Base-by-base conservation (phyloP, 2,888 invertebrate genomes). In the Acleris emargana region DNA sequence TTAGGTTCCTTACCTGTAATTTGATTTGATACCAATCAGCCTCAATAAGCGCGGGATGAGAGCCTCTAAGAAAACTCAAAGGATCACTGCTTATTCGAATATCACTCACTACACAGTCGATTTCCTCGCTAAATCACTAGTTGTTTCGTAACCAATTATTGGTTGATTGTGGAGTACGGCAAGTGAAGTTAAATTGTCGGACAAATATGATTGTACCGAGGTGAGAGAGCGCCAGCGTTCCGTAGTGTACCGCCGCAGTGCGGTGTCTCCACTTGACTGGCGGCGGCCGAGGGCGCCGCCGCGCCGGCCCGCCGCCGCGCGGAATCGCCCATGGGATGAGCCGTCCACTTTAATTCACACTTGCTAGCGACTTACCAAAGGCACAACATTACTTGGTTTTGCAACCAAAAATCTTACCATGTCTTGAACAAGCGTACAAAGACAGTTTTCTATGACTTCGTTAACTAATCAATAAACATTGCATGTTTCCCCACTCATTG, bases 201-300 rank as follows among this genome's bases (percentile, higher is more conserved):
- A 61, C 72, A 73, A 52, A 58, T 72, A 58, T 72, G 71, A 62
- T 67, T 58, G 50, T 67, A 52, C 25, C 38, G 62, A 66, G 68
- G 66, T 64, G 18, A 69, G 68, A 62, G 71, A 68, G 71, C 72
- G 75, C 68, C 72, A 72, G 71, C 70, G 72, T 69, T 59, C 54
- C 52, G 72, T 67, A 79, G 76, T 70, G 78, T 76, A 88, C 90
- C 89, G 86, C 79, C 88, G 87, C 89, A 86, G 80, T 87, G 89
- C 89, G 86, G 87, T 82, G 86, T 80, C 78, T 83, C 79, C 80
- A 79, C 72, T 76, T 76, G 80, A 91, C 91, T 91, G 89, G 75
- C 83, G 81, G 68, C 70, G 71, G 71, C 75, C 69, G 60, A 63
- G 63, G 68, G 63, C 68, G 64, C 70, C 71, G 69, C 47, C 70